Percentiles rank a stretch among this genome's conserved stretches.
These are phyloP conservation scores for Gymnocephalus cernua DNA, from an alignment of 2,113 vertebrate genomes.

Conservation along the genomic window DNA sequence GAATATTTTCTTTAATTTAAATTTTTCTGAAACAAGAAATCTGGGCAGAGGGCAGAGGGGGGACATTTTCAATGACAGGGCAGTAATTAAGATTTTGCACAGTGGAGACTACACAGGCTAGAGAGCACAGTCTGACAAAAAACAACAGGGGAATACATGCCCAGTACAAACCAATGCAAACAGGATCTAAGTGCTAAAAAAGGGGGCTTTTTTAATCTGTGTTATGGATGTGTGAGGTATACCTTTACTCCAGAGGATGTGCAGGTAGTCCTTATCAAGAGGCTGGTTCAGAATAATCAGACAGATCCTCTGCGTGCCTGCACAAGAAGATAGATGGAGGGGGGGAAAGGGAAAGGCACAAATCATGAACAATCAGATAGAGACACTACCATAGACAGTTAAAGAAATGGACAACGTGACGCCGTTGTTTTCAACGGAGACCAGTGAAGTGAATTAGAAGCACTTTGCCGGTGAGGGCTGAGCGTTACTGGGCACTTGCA, in stretches of 20 bases:
- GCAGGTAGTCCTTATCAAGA: conserved; percentile 77
- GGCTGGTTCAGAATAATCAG: conserved; percentile 86
- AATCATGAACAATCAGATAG: conserved; percentile 13
- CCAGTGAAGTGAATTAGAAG: too few species aligned
- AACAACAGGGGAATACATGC: conserved; percentile 16
- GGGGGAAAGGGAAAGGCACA: not conserved
- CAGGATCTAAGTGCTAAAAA: conserved; percentile 8
- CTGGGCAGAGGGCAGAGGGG: conserved; percentile 20
- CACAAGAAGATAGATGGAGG: conserved; percentile 8
- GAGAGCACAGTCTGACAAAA: conserved; percentile 9
- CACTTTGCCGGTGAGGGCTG: too few species aligned
- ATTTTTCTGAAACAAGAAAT: conserved; percentile 14
- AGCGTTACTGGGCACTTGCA: too few species aligned
- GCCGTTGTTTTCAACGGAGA: too few species aligned
- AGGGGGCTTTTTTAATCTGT: conserved; percentile 21
- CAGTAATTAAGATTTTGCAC: conserved; percentile 38
- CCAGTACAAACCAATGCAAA: conserved; percentile 28
- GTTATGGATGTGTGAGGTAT: conserved; percentile 34
- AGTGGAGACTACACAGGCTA: not conserved
- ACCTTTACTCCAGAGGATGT: conserved; percentile 85
- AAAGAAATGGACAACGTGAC: too few species aligned
- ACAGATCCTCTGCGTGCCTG: conserved; percentile 83
- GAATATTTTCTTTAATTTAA: not conserved
- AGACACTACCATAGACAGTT: too few species aligned
- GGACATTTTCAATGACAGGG: conserved; percentile 36